Percentiles rank a stretch among this genome's conserved stretches.
Conservation (phyloP, 2,797 vertebrate species). For the Pseudochromis fuscus region DNA sequence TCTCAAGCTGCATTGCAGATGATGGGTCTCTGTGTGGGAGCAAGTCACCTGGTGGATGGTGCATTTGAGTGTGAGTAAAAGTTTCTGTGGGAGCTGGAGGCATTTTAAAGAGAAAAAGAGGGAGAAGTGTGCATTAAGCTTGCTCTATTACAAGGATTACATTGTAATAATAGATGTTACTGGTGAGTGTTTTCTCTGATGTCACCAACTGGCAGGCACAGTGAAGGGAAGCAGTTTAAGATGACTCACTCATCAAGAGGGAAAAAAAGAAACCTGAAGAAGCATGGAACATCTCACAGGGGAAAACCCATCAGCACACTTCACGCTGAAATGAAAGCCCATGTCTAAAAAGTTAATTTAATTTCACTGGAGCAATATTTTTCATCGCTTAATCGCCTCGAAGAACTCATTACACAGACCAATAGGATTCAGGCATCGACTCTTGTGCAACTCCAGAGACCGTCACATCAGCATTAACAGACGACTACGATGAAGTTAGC, state of each 20-base stretch:
- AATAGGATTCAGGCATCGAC: neutral
- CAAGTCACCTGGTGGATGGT: constrained; percentile 11
- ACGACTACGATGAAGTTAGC: neutral
- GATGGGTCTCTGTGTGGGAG: constrained; percentile 31
- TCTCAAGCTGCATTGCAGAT: constrained; percentile 21
- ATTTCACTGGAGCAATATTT: constrained; percentile 23
- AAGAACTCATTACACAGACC: neutral
- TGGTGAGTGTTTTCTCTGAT: constrained; percentile 23
- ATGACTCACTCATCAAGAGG: neutral
- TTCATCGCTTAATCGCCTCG: neutral
- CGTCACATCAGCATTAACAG: neutral
- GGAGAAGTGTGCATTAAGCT: constrained; percentile 14
- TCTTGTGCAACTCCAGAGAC: constrained; percentile 2
- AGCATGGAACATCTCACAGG: constrained; percentile 15
- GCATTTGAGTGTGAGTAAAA: constrained; percentile 14
- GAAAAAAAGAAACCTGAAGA: constrained; percentile 22
- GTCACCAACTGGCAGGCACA: neutral
- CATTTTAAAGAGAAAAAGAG: neutral
- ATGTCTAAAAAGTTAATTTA: constrained; percentile 1
- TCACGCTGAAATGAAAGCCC: constrained; percentile 3
- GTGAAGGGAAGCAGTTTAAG: constrained; percentile 15
- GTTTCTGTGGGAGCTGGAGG: constrained; percentile 4
- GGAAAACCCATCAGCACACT: constrained; percentile 26
- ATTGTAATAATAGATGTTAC: neutral
- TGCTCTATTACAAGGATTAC: neutral